Conservation (phyloP, 2,888 invertebrate species). For the Drosophila heteroneura region DNA sequence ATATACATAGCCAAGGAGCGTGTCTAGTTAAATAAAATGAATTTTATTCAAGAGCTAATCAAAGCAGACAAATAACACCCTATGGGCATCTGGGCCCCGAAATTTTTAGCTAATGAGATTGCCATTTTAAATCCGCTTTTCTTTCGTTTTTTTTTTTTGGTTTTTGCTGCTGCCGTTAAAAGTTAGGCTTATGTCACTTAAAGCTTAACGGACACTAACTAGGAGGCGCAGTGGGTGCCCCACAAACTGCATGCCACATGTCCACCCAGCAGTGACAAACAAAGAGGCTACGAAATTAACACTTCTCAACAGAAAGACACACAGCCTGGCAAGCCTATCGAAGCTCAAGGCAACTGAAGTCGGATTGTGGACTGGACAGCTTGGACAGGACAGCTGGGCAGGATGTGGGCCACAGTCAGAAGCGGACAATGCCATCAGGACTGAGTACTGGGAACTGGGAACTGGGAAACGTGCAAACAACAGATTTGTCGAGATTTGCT, state of each 20-base stretch:
- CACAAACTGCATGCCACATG: neutral
- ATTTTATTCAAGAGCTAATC: conserved; percentile 7
- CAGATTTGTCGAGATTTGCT: conserved; percentile 65
- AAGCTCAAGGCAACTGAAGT: conserved; percentile 64
- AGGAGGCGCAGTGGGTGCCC: neutral
- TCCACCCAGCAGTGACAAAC: conserved; percentile 56
- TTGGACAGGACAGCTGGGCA: conserved; percentile 1
- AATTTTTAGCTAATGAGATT: conserved; percentile 44
- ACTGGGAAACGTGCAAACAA: conserved; percentile 56
- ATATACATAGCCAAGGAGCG: neutral
- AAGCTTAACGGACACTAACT: conserved; percentile 6
- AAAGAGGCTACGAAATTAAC: conserved; percentile 75
- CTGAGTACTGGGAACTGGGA: conserved; percentile 17
- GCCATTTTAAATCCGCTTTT: conserved; percentile 27
- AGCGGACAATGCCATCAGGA: conserved; percentile 14
- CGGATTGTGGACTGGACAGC: conserved; percentile 28
- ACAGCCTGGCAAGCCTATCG: conserved; percentile 60
- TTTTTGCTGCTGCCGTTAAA: conserved; percentile 20
- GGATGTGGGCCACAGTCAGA: conserved; percentile 41
- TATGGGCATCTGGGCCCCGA: neutral
- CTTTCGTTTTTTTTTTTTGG: neutral
- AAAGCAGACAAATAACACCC: conserved; percentile 6
- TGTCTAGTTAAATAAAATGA: neutral
- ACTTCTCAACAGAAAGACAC: conserved; percentile 58
- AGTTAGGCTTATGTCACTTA: conserved; percentile 36